These are phyloP conservation scores for Chromoteleia sp. DNA, from an alignment of 2,888 invertebrate species.

Conservation along the genomic window DNA sequence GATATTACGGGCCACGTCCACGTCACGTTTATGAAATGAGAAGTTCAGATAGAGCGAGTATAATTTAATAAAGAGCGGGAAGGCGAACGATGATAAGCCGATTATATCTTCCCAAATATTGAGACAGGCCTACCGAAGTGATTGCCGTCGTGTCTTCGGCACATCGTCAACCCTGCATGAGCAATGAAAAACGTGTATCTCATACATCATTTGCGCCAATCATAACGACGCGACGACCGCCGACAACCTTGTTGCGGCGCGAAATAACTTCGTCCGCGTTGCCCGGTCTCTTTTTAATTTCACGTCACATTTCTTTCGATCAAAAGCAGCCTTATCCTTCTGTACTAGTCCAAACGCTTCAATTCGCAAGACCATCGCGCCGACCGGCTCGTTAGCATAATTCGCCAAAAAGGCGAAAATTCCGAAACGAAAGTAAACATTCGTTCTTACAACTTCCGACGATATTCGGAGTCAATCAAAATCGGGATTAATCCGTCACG, in stretches of 20 bases:
- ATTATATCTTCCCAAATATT: conserved; percentile 82
- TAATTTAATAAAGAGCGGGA: conserved; percentile 55
- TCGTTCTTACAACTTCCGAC: conserved; percentile 14
- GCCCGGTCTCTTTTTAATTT: conserved; percentile 16
- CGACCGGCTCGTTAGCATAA: conserved; percentile 13
- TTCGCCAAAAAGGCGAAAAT: not conserved
- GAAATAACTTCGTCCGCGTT: conserved; percentile 32
- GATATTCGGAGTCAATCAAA: not conserved
- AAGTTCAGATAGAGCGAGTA: conserved; percentile 54
- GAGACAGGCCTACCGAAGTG: conserved; percentile 75
- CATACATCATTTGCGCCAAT: conserved; percentile 70
- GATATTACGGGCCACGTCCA: conserved; percentile 59
- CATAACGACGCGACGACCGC: conserved; percentile 36
- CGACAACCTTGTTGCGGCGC: conserved; percentile 58
- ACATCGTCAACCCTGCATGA: conserved; percentile 58
- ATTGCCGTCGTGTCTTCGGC: conserved; percentile 47
- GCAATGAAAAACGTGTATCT: conserved; percentile 54
- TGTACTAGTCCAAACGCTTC: not conserved
- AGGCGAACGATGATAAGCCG: conserved; percentile 78
- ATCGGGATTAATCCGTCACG: conserved; percentile 9
- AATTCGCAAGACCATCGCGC: conserved; percentile 1
- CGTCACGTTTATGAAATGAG: conserved; percentile 65
- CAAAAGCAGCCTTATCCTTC: conserved; percentile 3
- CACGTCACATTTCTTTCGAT: conserved; percentile 15
- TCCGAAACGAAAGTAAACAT: conserved; percentile 18